Conservation (phyloP, 2,888 invertebrate species). For the Macrophya annulata region DNA sequence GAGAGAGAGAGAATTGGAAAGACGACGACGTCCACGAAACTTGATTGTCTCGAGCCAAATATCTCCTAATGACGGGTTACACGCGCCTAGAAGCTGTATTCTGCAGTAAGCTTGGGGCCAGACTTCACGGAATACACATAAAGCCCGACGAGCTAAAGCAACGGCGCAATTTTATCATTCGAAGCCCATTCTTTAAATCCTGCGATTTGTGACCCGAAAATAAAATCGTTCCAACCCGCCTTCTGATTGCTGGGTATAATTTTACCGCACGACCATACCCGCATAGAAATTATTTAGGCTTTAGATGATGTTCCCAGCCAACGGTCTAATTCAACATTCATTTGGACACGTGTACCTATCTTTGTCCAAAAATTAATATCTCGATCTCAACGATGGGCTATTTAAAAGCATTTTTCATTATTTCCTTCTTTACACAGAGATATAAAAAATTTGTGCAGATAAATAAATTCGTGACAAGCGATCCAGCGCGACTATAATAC, state of each 20-base stretch:
- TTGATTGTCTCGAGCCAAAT: constrained; percentile 74
- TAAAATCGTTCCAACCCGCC: constrained; percentile 76
- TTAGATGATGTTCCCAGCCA: not conserved
- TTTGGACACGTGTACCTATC: not conserved
- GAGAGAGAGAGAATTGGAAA: not conserved
- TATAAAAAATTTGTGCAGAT: not conserved
- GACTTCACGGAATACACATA: constrained; percentile 79
- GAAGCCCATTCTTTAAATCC: constrained; percentile 64
- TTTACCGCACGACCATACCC: constrained; percentile 34
- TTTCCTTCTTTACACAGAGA: not conserved
- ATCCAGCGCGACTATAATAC: too few species aligned
- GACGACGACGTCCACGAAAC: constrained; percentile 61
- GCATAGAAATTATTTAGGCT: constrained; percentile 34
- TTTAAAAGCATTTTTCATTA: not conserved
- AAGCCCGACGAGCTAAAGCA: constrained; percentile 77
- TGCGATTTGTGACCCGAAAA: constrained; percentile 77
- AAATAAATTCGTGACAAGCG: not conserved
- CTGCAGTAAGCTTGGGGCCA: constrained; percentile 63
- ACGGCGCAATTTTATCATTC: constrained; percentile 80
- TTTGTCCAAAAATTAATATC: not conserved
- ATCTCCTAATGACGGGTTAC: constrained; percentile 78
- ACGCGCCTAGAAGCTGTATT: constrained; percentile 65
- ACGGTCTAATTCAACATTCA: not conserved
- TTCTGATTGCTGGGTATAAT: constrained; percentile 71
- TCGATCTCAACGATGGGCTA: not conserved